Percentiles rank a stretch among this genome's conserved stretches.
Conservation (phyloP, 2,113 vertebrate species). For the Mola mola region DNA sequence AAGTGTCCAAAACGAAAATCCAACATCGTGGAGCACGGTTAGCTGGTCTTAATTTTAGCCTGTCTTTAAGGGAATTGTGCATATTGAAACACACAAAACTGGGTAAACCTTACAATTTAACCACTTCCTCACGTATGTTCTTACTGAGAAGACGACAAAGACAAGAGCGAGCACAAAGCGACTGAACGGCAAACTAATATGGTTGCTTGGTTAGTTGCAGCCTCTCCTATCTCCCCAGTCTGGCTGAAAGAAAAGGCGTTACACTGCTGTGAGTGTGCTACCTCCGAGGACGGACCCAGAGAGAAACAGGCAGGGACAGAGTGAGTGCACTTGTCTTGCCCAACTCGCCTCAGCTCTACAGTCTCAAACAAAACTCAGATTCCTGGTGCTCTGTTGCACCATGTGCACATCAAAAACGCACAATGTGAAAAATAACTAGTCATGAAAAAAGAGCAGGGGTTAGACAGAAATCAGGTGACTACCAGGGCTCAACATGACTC, state of each 20-base stretch:
- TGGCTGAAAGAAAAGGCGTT: conserved; percentile 64
- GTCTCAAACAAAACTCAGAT: conserved; percentile 51
- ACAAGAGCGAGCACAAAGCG: conserved; percentile 32
- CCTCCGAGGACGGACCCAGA: conserved; percentile 40
- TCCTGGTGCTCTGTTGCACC: conserved; percentile 34
- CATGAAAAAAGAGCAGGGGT: too few species aligned
- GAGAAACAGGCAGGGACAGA: conserved; percentile 21
- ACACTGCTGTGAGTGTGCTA: conserved; percentile 26
- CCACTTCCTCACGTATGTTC: conserved; percentile 8
- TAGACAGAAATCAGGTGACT: too few species aligned
- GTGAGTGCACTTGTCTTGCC: conserved; percentile 64
- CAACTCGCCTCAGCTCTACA: conserved; percentile 52
- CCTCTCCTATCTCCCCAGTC: conserved; percentile 44
- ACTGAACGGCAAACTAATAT: conserved; percentile 59
- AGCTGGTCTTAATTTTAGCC: conserved; percentile 40
- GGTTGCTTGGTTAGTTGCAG: conserved; percentile 55
- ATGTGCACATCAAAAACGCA: conserved; percentile 36
- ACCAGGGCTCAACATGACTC: too few species aligned
- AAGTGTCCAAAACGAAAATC: conserved; percentile 60
- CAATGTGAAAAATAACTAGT: neutral
- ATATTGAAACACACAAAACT: conserved; percentile 60
- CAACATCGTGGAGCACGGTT: conserved; percentile 48
- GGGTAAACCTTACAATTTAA: conserved; percentile 33
- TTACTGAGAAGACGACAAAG: conserved; percentile 19
- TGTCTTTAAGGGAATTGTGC: conserved; percentile 40